Conservation (phyloP, 1,140 invertebrate genomes). For the Dreissena polymorpha region DNA sequence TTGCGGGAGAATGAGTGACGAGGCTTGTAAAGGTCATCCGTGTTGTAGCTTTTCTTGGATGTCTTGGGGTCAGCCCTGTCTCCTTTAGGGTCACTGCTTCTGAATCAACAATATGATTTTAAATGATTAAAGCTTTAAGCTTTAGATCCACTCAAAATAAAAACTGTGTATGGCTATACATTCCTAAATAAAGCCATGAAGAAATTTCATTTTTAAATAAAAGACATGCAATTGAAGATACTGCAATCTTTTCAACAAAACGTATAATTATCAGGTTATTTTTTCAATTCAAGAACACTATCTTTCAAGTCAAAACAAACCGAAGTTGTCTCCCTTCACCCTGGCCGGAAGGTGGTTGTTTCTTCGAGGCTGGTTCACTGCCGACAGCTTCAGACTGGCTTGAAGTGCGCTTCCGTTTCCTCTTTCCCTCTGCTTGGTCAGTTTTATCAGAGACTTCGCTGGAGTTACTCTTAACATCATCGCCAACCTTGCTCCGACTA, state of each 20-base stretch:
- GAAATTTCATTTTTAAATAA: background rate
- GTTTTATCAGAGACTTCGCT: conserved; percentile 30
- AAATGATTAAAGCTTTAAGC: background rate
- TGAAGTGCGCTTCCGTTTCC: conserved; percentile 30
- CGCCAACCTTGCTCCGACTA: conserved; percentile 30
- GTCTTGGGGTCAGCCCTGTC: conserved; percentile 15
- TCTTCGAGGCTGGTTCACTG: conserved; percentile 3
- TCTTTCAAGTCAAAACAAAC: conserved; percentile 5
- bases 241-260: background rate
- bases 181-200: background rate
- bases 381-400: conserved; percentile 22
- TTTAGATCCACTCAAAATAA: background rate
- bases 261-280: background rate
- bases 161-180: background rate
- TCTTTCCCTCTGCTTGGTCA: conserved; percentile 11
- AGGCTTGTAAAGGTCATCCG: conserved; percentile 48
- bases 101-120: background rate
- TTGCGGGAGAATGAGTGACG: conserved; percentile 47
- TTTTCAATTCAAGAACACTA: background rate
- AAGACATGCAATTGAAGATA: background rate
- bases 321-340: conserved; percentile 43
- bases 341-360: conserved; percentile 3
- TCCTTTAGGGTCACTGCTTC: conserved; percentile 9
- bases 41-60: conserved; percentile 42
- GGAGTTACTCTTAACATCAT: conserved; percentile 20